Base-by-base conservation (phyloP, 2,888 invertebrate genomes). In the Herminia tarsipennalis region DNA sequence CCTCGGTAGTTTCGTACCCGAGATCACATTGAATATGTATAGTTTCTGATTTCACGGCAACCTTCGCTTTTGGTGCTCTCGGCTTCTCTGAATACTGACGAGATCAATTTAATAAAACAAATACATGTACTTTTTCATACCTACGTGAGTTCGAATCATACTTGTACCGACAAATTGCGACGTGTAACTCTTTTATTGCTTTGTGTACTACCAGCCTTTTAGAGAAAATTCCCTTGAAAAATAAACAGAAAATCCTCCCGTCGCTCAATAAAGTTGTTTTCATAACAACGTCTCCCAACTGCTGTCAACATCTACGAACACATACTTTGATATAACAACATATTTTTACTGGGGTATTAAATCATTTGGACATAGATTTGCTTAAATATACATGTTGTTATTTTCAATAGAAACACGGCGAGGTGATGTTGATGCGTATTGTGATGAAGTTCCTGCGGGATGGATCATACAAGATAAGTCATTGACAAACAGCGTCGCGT, bases 11-110 rank as follows among this genome's bases (percentile, higher is more conserved):
- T 56, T 41, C 53, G 63, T 56, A 66, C 70, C 57, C 53, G 70
- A 70, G 68, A 77, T 75, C 73, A 59, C 76, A 78, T 82, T 82
- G 79, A 83, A 83, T 85, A 84, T 83, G 78, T 81, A 83, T 80
- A 75, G 68, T 69, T 67, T 47, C 70, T 63, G 67, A 76, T 76
- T 77, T 74, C 72, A 53, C 62, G 68, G 60, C 52, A 70, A 77
- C 74, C 73, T 82, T 73, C 75, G 68, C 61, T 75, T 76, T 70
- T 70, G 52, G 56, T 72, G 66, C 70, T 71, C 64, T 75, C 70
- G 47, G 43, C 51, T 42, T 56, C 64, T 67, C 66, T 70, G 65
- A 73, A 73, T 69, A 66, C 60, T 56, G 60, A 66, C 48, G 47
- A 63, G 59, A 63, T 67, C 58, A 60, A 60, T 66, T 70, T 64